Conservation (phyloP, 2,888 invertebrate species). For the Megastigmus dorsalis region DNA sequence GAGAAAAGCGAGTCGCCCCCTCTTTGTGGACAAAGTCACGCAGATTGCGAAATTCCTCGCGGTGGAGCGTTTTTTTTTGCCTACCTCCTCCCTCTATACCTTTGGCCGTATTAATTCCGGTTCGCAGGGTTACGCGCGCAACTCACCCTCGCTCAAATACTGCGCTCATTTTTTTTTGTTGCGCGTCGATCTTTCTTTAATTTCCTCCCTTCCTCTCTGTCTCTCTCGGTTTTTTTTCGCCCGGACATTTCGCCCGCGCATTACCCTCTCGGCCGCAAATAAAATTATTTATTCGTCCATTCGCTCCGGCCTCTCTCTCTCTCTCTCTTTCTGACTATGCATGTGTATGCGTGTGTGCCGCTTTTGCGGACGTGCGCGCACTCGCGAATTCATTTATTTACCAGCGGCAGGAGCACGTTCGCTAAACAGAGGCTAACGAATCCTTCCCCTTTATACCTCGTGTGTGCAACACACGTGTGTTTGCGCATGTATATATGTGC, state of each 20-base stretch:
- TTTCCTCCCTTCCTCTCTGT: neutral
- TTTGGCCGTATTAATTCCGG: conserved; percentile 44
- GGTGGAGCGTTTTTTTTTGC: neutral
- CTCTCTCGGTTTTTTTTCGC: conserved; percentile 3
- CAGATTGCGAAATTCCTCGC: conserved; percentile 43
- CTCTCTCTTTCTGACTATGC: too few relatives aligned
- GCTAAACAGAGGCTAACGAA: conserved; percentile 70
- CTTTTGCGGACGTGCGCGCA: conserved; percentile 47
- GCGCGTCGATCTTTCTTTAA: conserved; percentile 17
- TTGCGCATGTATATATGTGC: too few relatives aligned
- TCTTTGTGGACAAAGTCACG: conserved; percentile 10
- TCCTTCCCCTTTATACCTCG: conserved; percentile 51
- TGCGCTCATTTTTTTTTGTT: neutral
- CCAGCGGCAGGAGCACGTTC: conserved; percentile 65
- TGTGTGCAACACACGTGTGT: neutral
- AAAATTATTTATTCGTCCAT: conserved; percentile 62
- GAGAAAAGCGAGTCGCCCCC: neutral
- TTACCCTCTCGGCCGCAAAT: conserved; percentile 57
- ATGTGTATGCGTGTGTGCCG: neutral
- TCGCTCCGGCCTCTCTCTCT: conserved; percentile 27
- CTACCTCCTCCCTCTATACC: neutral
- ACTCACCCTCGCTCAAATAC: neutral
- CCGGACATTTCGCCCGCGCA: too few relatives aligned
- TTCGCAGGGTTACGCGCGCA: conserved; percentile 34
- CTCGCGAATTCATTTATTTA: conserved; percentile 69